Base-by-base conservation (phyloP, 1,140 invertebrate species). In the Drosophila burlai region DNA sequence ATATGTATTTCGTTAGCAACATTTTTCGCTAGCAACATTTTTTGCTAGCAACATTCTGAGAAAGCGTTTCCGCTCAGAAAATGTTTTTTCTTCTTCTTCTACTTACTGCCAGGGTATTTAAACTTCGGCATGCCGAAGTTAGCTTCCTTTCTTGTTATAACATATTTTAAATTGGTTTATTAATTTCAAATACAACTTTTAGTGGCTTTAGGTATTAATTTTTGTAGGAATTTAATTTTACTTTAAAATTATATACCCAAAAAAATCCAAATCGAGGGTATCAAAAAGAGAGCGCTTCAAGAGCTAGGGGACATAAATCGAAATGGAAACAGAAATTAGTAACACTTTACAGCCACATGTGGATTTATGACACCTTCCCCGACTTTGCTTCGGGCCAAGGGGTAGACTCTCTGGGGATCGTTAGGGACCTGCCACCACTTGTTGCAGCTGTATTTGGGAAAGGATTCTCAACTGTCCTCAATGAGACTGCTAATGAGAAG, bases 301-400 rank as follows among this genome's bases (percentile, higher is more conserved):
- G 18, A 24, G 52, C 52, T 8, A 40, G 24, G 34, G 58, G 34
- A 78, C 59, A 42, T 72, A 80, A 69, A 78, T 55, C 58, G 75
- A 73, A 82, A 68, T 63, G 59, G 71, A 67, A 77, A 84, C 49
- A 61, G 57, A 87, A 87, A 87, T 81, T 81, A 83, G 67, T 82
- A 86, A 85, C 79, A 86, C 83, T 86, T 86, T 86, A 86, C 76
- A 80, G 49, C 80, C 83, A 87, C 72, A 87, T 90, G 85, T 89
- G 85, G 71, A 90, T 90, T 90, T 90, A 90, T 90, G 86, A 82
- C 84, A 84, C 80, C 67, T 55, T 74, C 45, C 36, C 65, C 67
- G 40, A 52, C 31, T 34, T 38, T 34, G 45, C 16, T 34, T 29
- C 31, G 45, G 21, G 36, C 52, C n/a, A 47, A 54, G 63, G 77